Evolutionary conservation across 2,113 vertebrate species (phyloP).

Genomic region (Colistium nudipinnis): DNA sequence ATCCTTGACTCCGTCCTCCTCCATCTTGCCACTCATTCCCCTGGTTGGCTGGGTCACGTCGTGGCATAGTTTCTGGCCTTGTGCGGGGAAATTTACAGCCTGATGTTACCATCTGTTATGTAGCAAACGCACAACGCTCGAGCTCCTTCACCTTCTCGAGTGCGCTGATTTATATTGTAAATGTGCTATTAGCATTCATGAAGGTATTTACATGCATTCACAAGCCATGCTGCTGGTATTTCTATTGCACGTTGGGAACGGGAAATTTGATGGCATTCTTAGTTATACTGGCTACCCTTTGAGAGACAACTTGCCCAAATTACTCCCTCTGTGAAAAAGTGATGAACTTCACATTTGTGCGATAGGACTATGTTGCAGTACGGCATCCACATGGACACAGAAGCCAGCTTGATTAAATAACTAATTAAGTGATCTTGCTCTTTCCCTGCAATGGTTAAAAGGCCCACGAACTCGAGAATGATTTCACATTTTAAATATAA

Average conservation of each 20-base stretch:
- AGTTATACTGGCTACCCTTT: slow-evolving; percentile 37
- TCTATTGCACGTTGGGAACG: slow-evolving; percentile 47
- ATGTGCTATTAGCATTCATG: slow-evolving; percentile 80
- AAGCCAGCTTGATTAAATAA: too few species aligned
- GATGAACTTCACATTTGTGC: neutral
- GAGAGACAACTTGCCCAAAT: slow-evolving; percentile 16
- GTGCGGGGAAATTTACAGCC: slow-evolving; percentile 75
- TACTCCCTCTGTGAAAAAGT: neutral
- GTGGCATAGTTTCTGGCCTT: slow-evolving; percentile 62
- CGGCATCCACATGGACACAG: too few species aligned
- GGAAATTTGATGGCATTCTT: slow-evolving; percentile 41
- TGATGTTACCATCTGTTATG: slow-evolving; percentile 70
- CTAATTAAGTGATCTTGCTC: too few species aligned
- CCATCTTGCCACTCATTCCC: slow-evolving; percentile 22
- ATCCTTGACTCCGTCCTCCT: slow-evolving; percentile 69
- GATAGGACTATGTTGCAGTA: too few species aligned
- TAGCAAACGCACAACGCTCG: slow-evolving; percentile 44
- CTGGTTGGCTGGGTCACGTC: slow-evolving; percentile 55
- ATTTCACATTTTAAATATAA: too few species aligned
- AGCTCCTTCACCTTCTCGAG: slow-evolving; percentile 60
- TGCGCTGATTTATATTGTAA: slow-evolving; percentile 70
- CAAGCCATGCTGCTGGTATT: slow-evolving; percentile 48
- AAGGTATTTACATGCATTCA: slow-evolving; percentile 80
- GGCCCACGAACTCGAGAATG: too few species aligned
- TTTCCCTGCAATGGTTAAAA: too few species aligned